phyloP scores from a whole-genome alignment of 2,797 vertebrate genomes.

The Brotula barbata region DNA sequence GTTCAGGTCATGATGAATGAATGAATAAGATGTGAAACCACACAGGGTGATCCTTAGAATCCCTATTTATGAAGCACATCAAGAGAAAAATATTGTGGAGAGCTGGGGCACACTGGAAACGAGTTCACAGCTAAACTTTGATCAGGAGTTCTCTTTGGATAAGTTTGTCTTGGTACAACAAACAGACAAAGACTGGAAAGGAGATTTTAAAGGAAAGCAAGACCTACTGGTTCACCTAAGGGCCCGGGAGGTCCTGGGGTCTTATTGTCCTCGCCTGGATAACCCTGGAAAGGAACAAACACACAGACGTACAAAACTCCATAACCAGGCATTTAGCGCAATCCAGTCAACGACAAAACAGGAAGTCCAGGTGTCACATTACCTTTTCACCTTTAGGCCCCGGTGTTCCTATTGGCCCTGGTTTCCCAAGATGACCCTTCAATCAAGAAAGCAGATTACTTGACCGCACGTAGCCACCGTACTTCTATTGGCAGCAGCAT shows the following conservation, averaged over 20 bases:
- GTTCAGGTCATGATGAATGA: neutral
- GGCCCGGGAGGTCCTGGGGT: conserved; percentile 89
- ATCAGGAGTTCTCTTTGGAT: conserved; percentile 13
- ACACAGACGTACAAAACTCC: conserved; percentile 16
- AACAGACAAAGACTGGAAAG: conserved; percentile 39
- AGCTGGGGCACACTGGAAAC: neutral
- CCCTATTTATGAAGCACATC: conserved; percentile 6
- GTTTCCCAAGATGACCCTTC: conserved; percentile 88
- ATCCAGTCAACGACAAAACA: conserved; percentile 1
- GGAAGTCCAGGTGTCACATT: conserved; percentile 31
- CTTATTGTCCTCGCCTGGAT: conserved; percentile 90
- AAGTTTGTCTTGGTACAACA: too few species aligned
- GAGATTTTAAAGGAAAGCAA: conserved; percentile 85
- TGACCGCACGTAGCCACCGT: neutral
- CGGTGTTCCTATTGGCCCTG: conserved; percentile 84
- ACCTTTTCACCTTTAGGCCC: conserved; percentile 98
- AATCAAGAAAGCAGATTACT: conserved; percentile 45
- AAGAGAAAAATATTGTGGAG: conserved; percentile 21
- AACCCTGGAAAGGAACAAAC: conserved; percentile 84
- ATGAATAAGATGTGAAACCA: conserved; percentile 5
- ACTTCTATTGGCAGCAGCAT: conserved; percentile 32
- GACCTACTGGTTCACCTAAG: conserved; percentile 99
- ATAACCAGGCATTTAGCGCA: neutral
- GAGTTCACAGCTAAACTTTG: neutral
- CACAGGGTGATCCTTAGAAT: conserved; percentile 19